Evolutionary conservation across 2,888 invertebrate species (phyloP).

Genomic region (Heteromurus nitidus): DNA sequence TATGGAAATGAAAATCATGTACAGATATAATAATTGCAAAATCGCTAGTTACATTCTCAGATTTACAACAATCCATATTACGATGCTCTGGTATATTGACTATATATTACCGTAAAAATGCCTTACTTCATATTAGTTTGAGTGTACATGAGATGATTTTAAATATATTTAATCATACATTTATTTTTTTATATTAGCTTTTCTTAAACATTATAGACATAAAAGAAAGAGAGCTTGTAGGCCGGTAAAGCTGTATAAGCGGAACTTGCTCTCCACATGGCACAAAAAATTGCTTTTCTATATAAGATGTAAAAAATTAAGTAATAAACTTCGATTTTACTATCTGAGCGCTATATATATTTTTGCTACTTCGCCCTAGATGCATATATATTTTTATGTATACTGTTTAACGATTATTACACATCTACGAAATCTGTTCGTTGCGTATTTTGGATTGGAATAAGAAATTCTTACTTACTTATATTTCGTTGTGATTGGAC

Average conservation of each 20-base stretch:
- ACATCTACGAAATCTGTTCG: conserved; percentile 16
- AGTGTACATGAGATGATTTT: not conserved
- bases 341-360: too few species aligned
- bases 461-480: conserved; percentile 27
- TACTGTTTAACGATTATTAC: not conserved
- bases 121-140: not conserved
- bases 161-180: not conserved
- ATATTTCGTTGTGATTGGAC: conserved; percentile 19
- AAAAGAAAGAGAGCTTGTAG: conserved; percentile 34
- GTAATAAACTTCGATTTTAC: conserved; percentile 15
- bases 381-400: not conserved
- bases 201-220: conserved; percentile 18
- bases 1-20: too few species aligned
- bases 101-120: not conserved
- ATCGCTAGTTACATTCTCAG: too few species aligned
- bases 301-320: conserved; percentile 41
- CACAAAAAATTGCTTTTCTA: conserved; percentile 34
- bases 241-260: conserved; percentile 50
- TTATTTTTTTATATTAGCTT: conserved; percentile 11
- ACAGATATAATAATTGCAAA: too few species aligned
- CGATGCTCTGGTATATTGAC: too few species aligned
- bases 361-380: too few species aligned
- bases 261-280: conserved; percentile 37
- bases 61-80: too few species aligned
- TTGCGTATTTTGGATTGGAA: conserved; percentile 27